Evolutionary conservation across 2,113 vertebrate species (phyloP).

Genomic region (Perca schrenkii): DNA sequence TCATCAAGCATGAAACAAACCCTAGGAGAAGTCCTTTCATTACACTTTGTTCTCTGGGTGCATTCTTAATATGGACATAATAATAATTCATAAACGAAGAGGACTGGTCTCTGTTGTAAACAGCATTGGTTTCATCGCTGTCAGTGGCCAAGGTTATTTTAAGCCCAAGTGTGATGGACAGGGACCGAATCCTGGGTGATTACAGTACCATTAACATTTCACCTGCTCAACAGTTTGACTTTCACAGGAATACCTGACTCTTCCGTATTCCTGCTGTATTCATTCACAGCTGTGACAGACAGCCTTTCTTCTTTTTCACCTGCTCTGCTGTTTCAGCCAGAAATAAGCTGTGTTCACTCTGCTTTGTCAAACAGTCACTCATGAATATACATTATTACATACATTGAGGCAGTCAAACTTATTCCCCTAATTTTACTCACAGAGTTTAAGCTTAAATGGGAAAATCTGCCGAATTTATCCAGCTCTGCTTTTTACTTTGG

Average conservation of each 20-base stretch:
- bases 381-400: slow-evolving; percentile 3
- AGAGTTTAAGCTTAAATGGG: neutral
- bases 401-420: neutral
- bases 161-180: slow-evolving; percentile 63
- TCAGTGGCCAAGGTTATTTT: slow-evolving; percentile 70
- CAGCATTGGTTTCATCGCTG: slow-evolving; percentile 64
- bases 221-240: slow-evolving; percentile 61
- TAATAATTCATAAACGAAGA: slow-evolving; percentile 77
- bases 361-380: neutral
- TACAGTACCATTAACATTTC: slow-evolving; percentile 65
- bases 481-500: neutral
- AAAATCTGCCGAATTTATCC: neutral
- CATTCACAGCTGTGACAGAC: slow-evolving; percentile 15
- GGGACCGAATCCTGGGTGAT: slow-evolving; percentile 41
- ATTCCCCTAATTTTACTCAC: neutral
- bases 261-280: slow-evolving; percentile 34
- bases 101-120: slow-evolving; percentile 66
- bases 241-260: slow-evolving; percentile 42
- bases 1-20: slow-evolving; percentile 57
- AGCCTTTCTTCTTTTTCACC: slow-evolving; percentile 13
- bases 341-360: slow-evolving; percentile 3
- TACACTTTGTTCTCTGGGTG: slow-evolving; percentile 68
- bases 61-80: slow-evolving; percentile 66
- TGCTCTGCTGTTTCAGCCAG: slow-evolving; percentile 32
- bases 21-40: slow-evolving; percentile 68